Base-by-base conservation (phyloP, 1,140 invertebrate genomes). In the Euura lappo region DNA sequence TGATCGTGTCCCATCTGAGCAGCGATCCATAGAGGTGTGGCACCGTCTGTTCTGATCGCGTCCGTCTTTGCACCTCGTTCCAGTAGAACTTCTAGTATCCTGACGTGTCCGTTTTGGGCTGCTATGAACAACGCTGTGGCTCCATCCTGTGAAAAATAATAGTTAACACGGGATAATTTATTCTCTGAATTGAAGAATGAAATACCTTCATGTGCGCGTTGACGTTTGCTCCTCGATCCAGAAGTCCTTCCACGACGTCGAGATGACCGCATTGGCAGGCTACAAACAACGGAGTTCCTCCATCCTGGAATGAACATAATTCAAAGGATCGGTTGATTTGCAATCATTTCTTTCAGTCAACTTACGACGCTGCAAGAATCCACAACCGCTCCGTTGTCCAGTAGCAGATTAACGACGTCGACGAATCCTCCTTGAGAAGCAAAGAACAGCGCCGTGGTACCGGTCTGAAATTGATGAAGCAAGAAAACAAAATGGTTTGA, bases 11-110 rank as follows among this genome's bases (percentile, higher is more conserved):
- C 96, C 93, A 97, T 97, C 91, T 98, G 97, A 65, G 95, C 91
- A 3, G 96, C 94, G 79, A 98, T 98, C 96, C 96, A 98, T 64
- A 98, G 90, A 46, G 97, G 93, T 8, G 95, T 95, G 70, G 96
- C 95, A 72, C 94, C 93, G 88, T 98, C 97, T 67, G 90, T 91
- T 75, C 95, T 89, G 73, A 90, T 88, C 0, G 89, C 86, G 83
- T 97, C 94, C 46, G 92, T 90, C 73, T 90, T 87, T 4, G 94
- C 95, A 72, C 93, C 93, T 44, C 91, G 90, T 42, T 90, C 86
- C 67, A 97, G 81, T 13, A 97, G 88, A 75, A 92, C 88, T 13
- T 91, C 86, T 42, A 94, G 87, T 72, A 95, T 93, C 43, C 93
- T 91, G 45, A 92, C 90, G 86, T 98, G 95, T 0, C 96, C 96